phyloP scores from a whole-genome alignment of 2,113 vertebrate genomes.

The Prionailurus viverrinus region DNA sequence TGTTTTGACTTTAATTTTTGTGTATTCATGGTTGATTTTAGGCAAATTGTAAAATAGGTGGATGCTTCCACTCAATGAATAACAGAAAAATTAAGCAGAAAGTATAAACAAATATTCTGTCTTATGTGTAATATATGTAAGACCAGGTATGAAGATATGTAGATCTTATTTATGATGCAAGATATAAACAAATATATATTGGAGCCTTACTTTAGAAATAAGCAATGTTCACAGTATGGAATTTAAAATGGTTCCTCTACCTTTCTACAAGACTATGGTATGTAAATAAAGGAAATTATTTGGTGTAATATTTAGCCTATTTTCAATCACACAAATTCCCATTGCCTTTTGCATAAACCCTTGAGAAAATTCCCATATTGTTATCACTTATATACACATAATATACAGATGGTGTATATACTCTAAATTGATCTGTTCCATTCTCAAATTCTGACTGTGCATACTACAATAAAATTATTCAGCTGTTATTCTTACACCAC shows the following conservation, averaged over 20 bases:
- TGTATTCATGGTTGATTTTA: neutral
- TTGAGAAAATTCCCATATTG: neutral
- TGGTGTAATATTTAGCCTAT: neutral
- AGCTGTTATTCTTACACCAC: neutral
- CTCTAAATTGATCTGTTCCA: neutral
- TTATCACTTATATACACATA: neutral
- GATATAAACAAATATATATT: neutral
- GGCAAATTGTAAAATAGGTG: neutral
- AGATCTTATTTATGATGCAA: neutral
- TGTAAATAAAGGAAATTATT: neutral
- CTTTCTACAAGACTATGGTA: neutral
- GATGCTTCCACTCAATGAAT: neutral
- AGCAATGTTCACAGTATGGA: neutral
- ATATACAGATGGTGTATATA: neutral
- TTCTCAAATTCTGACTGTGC: neutral
- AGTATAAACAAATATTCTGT: neutral
- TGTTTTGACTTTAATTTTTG: neutral
- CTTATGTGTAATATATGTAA: neutral
- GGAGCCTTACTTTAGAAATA: neutral
- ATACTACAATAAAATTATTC: neutral
- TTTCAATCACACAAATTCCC: neutral
- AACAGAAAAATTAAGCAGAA: neutral
- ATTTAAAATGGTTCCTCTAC: neutral
- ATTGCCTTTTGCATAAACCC: neutral
- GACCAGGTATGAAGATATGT: neutral